Conservation (phyloP, 1,140 invertebrate genomes). For the Lepidurus arcticus region DNA sequence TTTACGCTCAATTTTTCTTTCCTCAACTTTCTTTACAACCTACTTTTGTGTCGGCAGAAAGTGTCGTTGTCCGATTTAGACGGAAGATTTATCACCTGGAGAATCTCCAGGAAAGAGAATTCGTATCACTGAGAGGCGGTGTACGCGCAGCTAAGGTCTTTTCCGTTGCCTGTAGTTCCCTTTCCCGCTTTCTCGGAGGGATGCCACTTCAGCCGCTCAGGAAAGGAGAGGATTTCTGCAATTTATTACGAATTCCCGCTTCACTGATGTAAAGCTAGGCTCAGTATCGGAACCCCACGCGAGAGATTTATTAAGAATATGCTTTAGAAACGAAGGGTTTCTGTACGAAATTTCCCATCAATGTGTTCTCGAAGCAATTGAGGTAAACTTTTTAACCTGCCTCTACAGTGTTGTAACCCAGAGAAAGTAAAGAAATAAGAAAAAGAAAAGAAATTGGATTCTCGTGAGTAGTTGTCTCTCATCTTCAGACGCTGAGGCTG, state of each 20-base stretch:
- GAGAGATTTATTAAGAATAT: too few relatives aligned
- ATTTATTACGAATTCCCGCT: too few relatives aligned
- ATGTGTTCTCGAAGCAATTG: too few relatives aligned
- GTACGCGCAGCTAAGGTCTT: neutral
- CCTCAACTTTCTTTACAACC: neutral
- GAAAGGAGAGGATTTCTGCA: too few relatives aligned
- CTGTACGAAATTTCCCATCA: too few relatives aligned
- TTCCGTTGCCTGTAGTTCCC: neutral
- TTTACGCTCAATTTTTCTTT: neutral
- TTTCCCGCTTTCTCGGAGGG: neutral
- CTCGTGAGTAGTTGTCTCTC: neutral
- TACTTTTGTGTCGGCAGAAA: neutral
- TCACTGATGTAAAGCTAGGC: too few relatives aligned
- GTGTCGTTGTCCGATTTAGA: neutral
- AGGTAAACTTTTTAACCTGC: too few relatives aligned
- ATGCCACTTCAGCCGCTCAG: neutral
- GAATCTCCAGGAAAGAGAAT: constrained; percentile 18
- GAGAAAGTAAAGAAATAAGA: too few relatives aligned
- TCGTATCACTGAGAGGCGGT: neutral
- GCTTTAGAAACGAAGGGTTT: too few relatives aligned
- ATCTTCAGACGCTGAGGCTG: neutral
- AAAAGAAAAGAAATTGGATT: too few relatives aligned
- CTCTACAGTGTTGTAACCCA: too few relatives aligned
- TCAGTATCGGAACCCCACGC: too few relatives aligned
- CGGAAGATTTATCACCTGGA: constrained; percentile 15